phyloP scores from a whole-genome alignment of 2,113 vertebrate species.

The Hippopotamus amphibius region DNA sequence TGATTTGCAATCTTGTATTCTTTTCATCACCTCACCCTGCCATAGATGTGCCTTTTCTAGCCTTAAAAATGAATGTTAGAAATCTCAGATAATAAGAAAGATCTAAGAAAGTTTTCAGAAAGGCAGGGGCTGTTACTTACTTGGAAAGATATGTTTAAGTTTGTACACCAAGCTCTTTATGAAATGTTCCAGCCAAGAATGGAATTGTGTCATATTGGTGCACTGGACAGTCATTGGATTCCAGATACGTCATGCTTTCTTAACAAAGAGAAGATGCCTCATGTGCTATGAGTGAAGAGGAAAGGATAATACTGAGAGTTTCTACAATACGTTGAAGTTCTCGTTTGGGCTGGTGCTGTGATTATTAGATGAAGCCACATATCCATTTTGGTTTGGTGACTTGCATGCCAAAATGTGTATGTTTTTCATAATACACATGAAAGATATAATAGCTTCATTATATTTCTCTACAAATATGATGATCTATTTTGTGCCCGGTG shows the following conservation, averaged over 20 bases:
- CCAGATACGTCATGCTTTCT: background rate
- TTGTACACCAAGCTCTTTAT: background rate
- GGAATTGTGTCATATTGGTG: background rate
- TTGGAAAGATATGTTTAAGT: background rate
- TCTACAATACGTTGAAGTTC: background rate
- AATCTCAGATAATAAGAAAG: background rate
- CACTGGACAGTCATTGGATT: too few species aligned
- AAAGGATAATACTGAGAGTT: too few species aligned
- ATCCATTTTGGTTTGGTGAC: background rate
- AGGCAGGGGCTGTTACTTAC: background rate
- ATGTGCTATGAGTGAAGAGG: background rate
- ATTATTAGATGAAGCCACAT: background rate
- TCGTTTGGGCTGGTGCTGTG: slow-evolving; percentile 91
- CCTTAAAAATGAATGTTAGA: background rate
- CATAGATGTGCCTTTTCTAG: background rate
- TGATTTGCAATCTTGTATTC: background rate
- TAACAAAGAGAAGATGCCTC: background rate
- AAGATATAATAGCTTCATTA: background rate
- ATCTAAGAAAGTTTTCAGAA: background rate
- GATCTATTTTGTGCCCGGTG: background rate
- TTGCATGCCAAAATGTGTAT: background rate
- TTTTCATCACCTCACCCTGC: background rate
- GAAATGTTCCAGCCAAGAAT: background rate
- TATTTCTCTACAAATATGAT: background rate
- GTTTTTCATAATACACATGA: background rate